Evolutionary conservation across 2,113 vertebrate genomes (phyloP).

Genomic region (Bettongia penicillata): DNA sequence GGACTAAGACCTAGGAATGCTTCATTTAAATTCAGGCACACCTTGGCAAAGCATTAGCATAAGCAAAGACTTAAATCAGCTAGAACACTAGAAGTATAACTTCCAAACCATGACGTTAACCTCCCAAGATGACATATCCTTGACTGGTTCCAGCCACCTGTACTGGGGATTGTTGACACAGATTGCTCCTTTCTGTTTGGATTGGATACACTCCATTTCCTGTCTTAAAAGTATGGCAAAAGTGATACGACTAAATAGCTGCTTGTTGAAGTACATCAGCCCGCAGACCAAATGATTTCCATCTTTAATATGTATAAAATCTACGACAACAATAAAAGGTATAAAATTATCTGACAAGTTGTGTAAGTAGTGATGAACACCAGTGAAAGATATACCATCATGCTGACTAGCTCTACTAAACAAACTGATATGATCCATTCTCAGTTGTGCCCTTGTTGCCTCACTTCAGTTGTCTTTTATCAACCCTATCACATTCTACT

Average conservation of each 20-base stretch:
- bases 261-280: background rate
- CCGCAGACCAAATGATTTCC: slow-evolving; percentile 16
- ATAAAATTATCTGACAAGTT: background rate
- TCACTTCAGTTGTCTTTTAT: background rate
- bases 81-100: background rate
- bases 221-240: background rate
- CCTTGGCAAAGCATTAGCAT: slow-evolving; percentile 57
- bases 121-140: slow-evolving; percentile 45
- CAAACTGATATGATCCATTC: background rate
- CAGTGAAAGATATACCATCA: background rate
- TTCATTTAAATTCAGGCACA: slow-evolving; percentile 68
- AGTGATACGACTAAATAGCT: background rate
- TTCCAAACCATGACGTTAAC: slow-evolving; percentile 63
- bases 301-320: background rate
- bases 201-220: slow-evolving; percentile 37
- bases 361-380: background rate
- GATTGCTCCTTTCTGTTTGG: slow-evolving; percentile 6
- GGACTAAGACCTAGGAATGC: slow-evolving; percentile 9
- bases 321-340: background rate
- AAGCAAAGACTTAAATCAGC: slow-evolving; percentile 55
- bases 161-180: slow-evolving; percentile 20
- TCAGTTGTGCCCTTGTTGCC: background rate
- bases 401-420: background rate
- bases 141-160: slow-evolving; percentile 46
- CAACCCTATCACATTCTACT: background rate